phyloP scores from a whole-genome alignment of 2,113 vertebrate genomes.

The Heterotilapia buettikoferi region DNA sequence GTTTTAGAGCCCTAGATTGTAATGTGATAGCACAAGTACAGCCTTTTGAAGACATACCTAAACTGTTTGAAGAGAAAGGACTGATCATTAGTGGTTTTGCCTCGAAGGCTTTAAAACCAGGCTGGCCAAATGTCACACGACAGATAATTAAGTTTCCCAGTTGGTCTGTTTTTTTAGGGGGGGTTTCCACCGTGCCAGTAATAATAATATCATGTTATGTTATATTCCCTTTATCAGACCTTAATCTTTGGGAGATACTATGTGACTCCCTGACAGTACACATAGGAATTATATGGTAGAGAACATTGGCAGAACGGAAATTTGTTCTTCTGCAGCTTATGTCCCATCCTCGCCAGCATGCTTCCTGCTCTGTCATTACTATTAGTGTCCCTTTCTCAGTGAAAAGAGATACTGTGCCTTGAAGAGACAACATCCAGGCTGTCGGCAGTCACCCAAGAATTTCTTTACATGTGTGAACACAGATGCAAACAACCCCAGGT shows the following conservation, averaged over 20 bases:
- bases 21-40: background rate
- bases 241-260: background rate
- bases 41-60: background rate
- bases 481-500: background rate
- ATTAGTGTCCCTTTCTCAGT: background rate
- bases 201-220: background rate
- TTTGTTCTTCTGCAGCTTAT: conserved; percentile 19
- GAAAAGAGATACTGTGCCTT: background rate
- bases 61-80: background rate
- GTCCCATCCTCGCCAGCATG: background rate
- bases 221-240: background rate
- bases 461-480: background rate
- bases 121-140: background rate
- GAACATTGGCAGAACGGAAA: background rate
- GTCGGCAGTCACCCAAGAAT: background rate
- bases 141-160: background rate
- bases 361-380: background rate
- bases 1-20: background rate
- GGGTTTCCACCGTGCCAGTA: background rate
- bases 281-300: background rate
- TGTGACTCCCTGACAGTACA: background rate
- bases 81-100: background rate
- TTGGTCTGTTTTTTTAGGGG: background rate
- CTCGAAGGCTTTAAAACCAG: background rate
- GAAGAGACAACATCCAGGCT: background rate